Percentiles rank a stretch among this genome's conserved stretches.
phyloP scores from a whole-genome alignment of 2,113 vertebrate genomes.

The Lamprologus sp. region DNA sequence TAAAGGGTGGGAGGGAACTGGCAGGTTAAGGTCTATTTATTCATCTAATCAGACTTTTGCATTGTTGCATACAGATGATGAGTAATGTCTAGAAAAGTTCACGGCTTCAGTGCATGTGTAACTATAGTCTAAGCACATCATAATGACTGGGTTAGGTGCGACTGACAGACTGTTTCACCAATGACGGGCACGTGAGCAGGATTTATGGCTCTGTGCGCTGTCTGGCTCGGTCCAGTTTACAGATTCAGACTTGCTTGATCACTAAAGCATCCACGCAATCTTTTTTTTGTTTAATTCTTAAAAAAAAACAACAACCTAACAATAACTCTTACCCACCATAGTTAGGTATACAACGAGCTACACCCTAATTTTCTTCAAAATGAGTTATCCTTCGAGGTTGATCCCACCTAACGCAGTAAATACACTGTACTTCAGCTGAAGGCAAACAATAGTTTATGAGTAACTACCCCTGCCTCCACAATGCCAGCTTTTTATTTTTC shows the following conservation, averaged over 20 bases:
- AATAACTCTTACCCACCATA: neutral
- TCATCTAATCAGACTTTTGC: neutral
- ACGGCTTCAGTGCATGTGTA: neutral
- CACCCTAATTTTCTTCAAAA: neutral
- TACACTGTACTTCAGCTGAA: neutral
- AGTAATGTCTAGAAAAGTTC: neutral
- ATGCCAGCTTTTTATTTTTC: neutral
- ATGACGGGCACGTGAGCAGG: neutral
- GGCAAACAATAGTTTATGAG: neutral
- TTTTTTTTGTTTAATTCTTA: neutral
- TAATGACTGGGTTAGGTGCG: neutral
- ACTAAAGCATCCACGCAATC: neutral
- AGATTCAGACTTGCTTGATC: neutral
- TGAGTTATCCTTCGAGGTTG: neutral
- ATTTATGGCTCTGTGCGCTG: neutral
- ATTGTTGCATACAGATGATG: neutral
- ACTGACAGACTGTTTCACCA: neutral
- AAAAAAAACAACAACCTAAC: rapidly evolving
- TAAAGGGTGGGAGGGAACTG: neutral
- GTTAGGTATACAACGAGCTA: neutral
- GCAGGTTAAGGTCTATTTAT: neutral
- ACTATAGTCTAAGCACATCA: neutral
- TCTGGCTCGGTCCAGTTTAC: neutral
- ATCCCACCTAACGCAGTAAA: neutral
- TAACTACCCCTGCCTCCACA: neutral